Evolutionary conservation across 2,797 vertebrate genomes (phyloP).

Genomic region (Nyctibius grandis): DNA sequence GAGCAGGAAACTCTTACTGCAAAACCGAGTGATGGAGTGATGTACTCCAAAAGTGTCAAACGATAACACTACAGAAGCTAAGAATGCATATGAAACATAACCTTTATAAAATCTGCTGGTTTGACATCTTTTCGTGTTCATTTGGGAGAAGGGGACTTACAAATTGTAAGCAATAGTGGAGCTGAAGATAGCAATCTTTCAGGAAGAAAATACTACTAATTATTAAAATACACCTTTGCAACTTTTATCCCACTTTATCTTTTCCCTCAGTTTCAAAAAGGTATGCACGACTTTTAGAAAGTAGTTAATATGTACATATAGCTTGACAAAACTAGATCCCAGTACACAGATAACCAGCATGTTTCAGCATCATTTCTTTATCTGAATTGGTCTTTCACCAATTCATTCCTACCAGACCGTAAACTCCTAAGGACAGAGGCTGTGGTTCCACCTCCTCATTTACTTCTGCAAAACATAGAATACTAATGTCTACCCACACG

Average conservation of each 20-base stretch:
- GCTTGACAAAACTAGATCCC: neutral
- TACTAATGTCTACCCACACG: neutral
- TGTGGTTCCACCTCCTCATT: neutral
- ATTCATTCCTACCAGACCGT: neutral
- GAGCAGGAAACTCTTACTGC: neutral
- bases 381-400: neutral
- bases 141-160: neutral
- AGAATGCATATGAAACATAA: neutral
- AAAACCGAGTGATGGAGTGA: neutral
- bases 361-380: neutral
- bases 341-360: neutral
- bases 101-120: neutral
- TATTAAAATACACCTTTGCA: neutral
- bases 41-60: neutral
- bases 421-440: neutral
- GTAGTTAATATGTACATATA: neutral
- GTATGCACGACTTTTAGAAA: neutral
- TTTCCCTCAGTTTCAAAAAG: neutral
- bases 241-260: neutral
- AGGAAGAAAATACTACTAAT: neutral
- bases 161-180: neutral
- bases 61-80: neutral
- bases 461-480: neutral
- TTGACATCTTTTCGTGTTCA: neutral
- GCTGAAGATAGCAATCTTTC: neutral